phyloP scores from a whole-genome alignment of 2,113 vertebrate species.

The Montifringilla adamsi region DNA sequence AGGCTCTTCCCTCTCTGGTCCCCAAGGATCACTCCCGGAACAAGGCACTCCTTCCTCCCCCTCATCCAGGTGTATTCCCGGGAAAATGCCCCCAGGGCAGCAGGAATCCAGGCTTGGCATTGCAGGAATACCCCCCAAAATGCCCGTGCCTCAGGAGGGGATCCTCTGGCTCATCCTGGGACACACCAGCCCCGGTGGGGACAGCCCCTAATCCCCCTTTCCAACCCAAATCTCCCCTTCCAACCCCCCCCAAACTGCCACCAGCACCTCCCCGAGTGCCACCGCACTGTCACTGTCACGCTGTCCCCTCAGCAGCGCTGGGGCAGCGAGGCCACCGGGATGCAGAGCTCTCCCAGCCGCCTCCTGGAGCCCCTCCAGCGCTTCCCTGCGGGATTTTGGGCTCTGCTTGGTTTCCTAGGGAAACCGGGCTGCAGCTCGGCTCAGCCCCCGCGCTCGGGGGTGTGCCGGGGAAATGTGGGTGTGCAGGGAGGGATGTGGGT shows the following conservation, averaged over 20 bases:
- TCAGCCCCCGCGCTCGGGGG: neutral
- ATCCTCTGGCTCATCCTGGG: neutral
- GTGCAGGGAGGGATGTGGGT: neutral
- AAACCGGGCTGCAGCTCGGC: slow-evolving; percentile 1
- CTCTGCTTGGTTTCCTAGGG: slow-evolving; percentile 30
- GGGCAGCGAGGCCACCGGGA: neutral
- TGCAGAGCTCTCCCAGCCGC: rapidly evolving
- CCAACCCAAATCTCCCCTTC: too few relatives aligned
- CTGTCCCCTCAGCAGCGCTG: rapidly evolving
- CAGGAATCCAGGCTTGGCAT: neutral
- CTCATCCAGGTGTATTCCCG: rapidly evolving
- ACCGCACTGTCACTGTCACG: rapidly evolving
- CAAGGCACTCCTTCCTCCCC: rapidly evolving
- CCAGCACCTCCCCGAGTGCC: neutral
- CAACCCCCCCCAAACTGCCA: neutral
- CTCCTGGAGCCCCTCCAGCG: neutral
- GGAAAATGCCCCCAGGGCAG: rapidly evolving
- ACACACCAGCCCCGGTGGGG: rapidly evolving
- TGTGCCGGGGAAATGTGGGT: neutral
- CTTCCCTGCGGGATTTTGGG: neutral
- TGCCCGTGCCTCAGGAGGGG: rapidly evolving
- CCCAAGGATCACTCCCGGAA: rapidly evolving
- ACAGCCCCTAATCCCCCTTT: neutral
- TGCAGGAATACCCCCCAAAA: rapidly evolving
- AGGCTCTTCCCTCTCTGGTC: neutral